These are phyloP conservation scores for Epinotia nisella DNA, from an alignment of 2,888 invertebrate genomes.

Conservation along the genomic window DNA sequence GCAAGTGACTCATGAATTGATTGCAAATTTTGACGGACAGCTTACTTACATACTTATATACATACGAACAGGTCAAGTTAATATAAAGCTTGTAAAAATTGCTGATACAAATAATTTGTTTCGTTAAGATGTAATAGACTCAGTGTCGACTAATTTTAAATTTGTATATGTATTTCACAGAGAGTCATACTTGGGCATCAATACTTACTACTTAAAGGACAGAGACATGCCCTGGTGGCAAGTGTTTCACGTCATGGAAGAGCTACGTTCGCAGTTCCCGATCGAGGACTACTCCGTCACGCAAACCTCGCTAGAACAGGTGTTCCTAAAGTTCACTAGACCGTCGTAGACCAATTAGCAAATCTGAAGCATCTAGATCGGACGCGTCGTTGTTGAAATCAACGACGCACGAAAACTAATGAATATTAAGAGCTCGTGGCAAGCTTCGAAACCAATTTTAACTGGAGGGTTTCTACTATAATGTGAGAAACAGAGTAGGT, in stretches of 20 bases:
- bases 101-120: too few relatives aligned
- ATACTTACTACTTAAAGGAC: constrained; percentile 88
- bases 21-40: too few relatives aligned
- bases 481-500: background rate
- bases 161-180: constrained; percentile 61
- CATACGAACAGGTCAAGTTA: too few relatives aligned
- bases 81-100: too few relatives aligned
- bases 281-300: constrained; percentile 92
- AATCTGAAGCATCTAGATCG: background rate
- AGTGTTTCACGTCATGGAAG: constrained; percentile 88
- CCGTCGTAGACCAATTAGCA: constrained; percentile 51
- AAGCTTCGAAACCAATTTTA: background rate
- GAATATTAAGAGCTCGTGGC: background rate
- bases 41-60: too few relatives aligned
- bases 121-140: too few relatives aligned
- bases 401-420: background rate
- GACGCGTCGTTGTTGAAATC: background rate
- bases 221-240: constrained; percentile 86
- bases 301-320: constrained; percentile 92
- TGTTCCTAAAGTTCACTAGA: constrained; percentile 87
- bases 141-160: too few relatives aligned
- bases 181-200: constrained; percentile 88
- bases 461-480: background rate
- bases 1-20: too few relatives aligned
- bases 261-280: constrained; percentile 80